Evolutionary conservation across 2,113 vertebrate species (phyloP).

Genomic region (Ardeotis arabs): DNA sequence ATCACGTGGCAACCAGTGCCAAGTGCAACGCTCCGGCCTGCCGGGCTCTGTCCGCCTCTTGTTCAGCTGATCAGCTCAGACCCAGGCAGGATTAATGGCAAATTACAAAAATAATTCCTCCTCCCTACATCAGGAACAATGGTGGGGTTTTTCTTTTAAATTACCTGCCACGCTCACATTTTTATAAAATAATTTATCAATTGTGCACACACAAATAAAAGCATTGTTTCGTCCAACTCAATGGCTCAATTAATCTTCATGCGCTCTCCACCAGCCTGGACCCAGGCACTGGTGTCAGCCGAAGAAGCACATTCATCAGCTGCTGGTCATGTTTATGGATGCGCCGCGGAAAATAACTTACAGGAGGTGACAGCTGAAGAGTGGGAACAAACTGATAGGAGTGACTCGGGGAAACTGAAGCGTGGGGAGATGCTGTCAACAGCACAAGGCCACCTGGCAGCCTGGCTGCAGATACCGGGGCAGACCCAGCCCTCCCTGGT

Average conservation of each 20-base stretch:
- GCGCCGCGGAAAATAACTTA: not conserved
- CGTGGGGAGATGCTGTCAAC: not conserved
- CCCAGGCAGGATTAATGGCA: conserved; percentile 20
- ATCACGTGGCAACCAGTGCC: not conserved
- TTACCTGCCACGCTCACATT: conserved; percentile 16
- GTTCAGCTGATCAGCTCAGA: conserved; percentile 17
- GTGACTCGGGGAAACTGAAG: not conserved
- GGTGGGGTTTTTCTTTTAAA: not conserved
- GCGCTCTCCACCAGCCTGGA: not conserved
- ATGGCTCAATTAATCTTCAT: conserved; percentile 48
- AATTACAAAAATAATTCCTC: conserved; percentile 32
- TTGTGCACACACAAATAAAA: not conserved
- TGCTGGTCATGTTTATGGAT: not conserved
- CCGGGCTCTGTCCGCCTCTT: not conserved
- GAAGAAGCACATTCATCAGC: not conserved
- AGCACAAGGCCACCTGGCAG: conserved; percentile 25
- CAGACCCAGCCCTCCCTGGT: not conserved
- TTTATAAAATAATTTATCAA: conserved; percentile 1
- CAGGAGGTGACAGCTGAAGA: conserved; percentile 41
- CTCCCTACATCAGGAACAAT: not conserved
- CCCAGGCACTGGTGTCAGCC: not conserved
- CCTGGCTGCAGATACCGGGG: not conserved
- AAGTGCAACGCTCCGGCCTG: not conserved
- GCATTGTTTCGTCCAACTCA: conserved; percentile 37
- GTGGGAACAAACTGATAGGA: not conserved